phyloP scores from a whole-genome alignment of 1,140 invertebrate species.

The Plectus sambesii region DNA sequence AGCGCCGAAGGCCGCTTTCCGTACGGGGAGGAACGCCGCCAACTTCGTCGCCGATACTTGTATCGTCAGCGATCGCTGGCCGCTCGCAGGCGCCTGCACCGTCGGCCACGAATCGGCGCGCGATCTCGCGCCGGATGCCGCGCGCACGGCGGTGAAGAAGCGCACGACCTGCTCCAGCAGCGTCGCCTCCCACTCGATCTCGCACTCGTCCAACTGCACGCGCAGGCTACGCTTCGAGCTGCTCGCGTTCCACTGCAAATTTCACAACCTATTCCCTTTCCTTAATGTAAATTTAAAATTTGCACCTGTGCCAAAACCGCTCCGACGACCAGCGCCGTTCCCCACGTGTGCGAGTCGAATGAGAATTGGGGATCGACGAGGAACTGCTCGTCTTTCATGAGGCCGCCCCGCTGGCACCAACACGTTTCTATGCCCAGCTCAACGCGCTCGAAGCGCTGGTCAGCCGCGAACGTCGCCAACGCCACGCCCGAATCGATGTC shows the following conservation, averaged over 20 bases:
- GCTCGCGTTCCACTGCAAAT: conserved; percentile 3
- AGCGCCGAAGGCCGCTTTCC: conserved; percentile 23
- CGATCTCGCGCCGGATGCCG: not conserved
- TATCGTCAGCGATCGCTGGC: conserved; percentile 11
- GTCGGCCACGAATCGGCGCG: conserved; percentile 15
- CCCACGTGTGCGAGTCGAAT: conserved; percentile 20
- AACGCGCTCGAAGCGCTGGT: conserved; percentile 11
- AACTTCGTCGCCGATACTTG: conserved; percentile 18
- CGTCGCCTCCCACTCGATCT: conserved; percentile 29
- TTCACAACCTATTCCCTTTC: too few relatives aligned
- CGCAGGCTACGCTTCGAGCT: conserved; percentile 2
- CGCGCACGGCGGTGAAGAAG: conserved; percentile 10
- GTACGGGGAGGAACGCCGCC: conserved; percentile 25
- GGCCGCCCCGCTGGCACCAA: conserved; percentile 24
- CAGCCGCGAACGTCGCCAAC: conserved; percentile 16
- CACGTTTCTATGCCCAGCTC: conserved; percentile 31
- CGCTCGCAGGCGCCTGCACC: conserved; percentile 1
- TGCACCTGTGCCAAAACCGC: conserved; percentile 22
- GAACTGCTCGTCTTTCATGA: conserved; percentile 1
- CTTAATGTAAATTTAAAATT: too few relatives aligned
- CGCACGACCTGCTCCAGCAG: conserved; percentile 20
- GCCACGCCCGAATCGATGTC: conserved; percentile 23
- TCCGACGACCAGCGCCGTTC: conserved; percentile 23
- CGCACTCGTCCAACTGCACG: conserved; percentile 30
- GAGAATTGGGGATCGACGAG: not conserved